Evolutionary conservation across 2,888 invertebrate species (phyloP), one percentile per base, ranked within the genome.

Genomic region (Serripes groenlandicus): DNA sequence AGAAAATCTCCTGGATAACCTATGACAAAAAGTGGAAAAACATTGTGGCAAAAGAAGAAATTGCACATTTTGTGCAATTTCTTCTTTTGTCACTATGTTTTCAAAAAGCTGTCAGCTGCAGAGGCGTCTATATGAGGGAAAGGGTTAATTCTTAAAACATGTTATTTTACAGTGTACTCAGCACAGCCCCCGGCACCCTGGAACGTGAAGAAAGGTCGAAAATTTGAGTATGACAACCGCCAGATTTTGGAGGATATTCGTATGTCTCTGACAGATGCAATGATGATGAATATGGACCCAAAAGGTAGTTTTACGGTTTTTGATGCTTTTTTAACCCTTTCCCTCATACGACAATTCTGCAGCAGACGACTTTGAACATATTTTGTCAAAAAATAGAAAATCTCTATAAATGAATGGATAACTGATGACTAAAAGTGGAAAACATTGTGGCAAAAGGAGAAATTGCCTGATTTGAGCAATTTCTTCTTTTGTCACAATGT

Each of bases 171-270:
- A 66, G 66, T 42, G 28, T 66, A 66, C n/a, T 18, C 66, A 7
- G 54, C 70, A 0, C 70, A 70, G 35, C 70, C 70, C 3, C n/a
- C 54, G 7, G 81, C 81, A 0, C 81, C 81, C 1, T 64, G 71
- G 75, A 60, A 60, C 9, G 9, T 42, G 23, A 49, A 34, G 26
- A 52, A 30, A 60, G 66, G 60, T 15, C 60, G 66, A 1, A 34
- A 42, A 23, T 58, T 49, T 23, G 58, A 54, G 58, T 23, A 72
- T 37, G 75, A 75, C 32, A 72, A 85, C 71, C 56, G 85, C 32
- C 72, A 76, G 34, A 79, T 81, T 7, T 37, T 85, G 54, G 73
- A 85, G 42, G 78, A 81, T 62, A 85, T 85, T n/a, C 35, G 85
- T 5, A 56, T 71, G 68, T 52, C 81, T 5, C 66, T 85, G 42